Conservation (phyloP, 2,113 vertebrate genomes). For the Oreochromis niloticus region DNA sequence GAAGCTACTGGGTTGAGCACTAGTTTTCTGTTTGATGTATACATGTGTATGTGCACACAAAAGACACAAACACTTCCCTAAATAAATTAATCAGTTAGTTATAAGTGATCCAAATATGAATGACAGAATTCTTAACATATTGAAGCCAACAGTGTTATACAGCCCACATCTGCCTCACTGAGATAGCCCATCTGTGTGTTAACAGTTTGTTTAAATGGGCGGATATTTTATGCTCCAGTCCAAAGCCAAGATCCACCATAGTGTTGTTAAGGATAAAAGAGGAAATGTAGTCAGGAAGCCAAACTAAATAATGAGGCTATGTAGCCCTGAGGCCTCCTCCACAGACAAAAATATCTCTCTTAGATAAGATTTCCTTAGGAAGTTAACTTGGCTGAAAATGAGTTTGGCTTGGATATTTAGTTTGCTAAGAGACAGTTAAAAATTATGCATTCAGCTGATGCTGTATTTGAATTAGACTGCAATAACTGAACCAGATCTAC, state of each 20-base stretch:
- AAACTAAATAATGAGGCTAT: slow-evolving; percentile 64
- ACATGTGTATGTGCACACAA: background rate
- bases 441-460: slow-evolving; percentile 36
- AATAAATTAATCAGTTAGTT: background rate
- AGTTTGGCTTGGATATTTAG: slow-evolving; percentile 55
- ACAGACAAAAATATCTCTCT: slow-evolving; percentile 56
- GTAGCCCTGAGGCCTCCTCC: slow-evolving; percentile 41
- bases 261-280: slow-evolving; percentile 58
- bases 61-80: background rate
- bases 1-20: background rate
- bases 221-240: slow-evolving; percentile 63
- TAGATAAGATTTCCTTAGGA: slow-evolving; percentile 61
- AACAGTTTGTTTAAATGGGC: slow-evolving; percentile 65
- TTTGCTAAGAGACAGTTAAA: slow-evolving; percentile 42
- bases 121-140: background rate
- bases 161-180: slow-evolving; percentile 39
- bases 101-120: background rate
- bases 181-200: slow-evolving; percentile 59
- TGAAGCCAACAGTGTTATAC: background rate
- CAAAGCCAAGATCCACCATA: slow-evolving; percentile 44
- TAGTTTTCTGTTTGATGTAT: background rate
- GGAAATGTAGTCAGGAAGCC: slow-evolving; percentile 64
- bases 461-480: slow-evolving; percentile 5
- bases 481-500: slow-evolving; percentile 20
- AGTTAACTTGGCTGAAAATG: slow-evolving; percentile 57